Percentiles rank a stretch among this genome's conserved stretches.
Evolutionary conservation across 2,797 vertebrate species (phyloP).

Genomic region (Borostomias antarcticus): DNA sequence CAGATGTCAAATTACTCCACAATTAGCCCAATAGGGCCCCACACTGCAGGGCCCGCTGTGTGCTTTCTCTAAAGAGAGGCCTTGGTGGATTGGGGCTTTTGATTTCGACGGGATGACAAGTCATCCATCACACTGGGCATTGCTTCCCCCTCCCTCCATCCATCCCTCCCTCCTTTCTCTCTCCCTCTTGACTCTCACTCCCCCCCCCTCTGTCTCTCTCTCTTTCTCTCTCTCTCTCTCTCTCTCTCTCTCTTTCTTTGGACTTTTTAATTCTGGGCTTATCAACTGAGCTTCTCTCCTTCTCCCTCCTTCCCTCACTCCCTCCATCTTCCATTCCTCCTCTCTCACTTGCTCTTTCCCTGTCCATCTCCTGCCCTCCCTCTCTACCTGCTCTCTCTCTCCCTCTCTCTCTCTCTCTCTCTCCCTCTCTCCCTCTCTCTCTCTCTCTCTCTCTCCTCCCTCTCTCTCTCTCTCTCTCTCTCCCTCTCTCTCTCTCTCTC

Average conservation of each 20-base stretch:
- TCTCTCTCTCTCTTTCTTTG: background rate
- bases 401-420: background rate
- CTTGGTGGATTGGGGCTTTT: slow-evolving; percentile 62
- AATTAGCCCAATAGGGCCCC: slow-evolving; percentile 67
- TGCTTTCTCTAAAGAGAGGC: no score
- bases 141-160: slow-evolving; percentile 11
- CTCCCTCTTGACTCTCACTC: slow-evolving; percentile 30
- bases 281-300: background rate
- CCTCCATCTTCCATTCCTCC: slow-evolving; percentile 48
- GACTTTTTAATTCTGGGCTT: no score
- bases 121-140: slow-evolving; percentile 65
- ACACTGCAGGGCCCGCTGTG: slow-evolving; percentile 57
- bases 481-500: background rate
- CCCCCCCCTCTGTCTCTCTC: slow-evolving; percentile 27
- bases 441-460: background rate
- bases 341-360: slow-evolving; percentile 36
- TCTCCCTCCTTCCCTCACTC: slow-evolving; percentile 50
- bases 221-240: background rate
- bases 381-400: slow-evolving; percentile 15
- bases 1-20: slow-evolving; percentile 76
- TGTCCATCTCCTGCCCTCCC: slow-evolving; percentile 24
- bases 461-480: background rate
- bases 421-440: background rate
- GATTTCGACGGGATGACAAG: slow-evolving; percentile 71
- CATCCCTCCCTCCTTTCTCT: slow-evolving; percentile 19